phyloP scores from a whole-genome alignment of 2,888 invertebrate genomes.

The Uloborus plumipes region DNA sequence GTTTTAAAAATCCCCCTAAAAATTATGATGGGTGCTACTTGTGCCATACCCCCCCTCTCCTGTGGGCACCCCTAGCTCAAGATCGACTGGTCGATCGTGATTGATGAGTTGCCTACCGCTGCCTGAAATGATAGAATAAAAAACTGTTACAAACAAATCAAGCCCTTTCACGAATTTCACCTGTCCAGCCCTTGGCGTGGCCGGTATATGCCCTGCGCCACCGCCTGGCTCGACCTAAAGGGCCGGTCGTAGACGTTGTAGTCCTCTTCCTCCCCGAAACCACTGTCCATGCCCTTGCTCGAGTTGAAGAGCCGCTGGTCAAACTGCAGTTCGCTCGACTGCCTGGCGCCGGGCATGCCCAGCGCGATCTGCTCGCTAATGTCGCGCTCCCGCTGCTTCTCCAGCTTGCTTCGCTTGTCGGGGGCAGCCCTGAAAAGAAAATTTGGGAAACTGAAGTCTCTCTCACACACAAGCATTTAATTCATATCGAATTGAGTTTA shows the following conservation, averaged over 20 bases:
- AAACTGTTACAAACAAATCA: no score
- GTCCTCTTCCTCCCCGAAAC: slow-evolving; percentile 96
- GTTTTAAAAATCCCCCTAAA: no score
- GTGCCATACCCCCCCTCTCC: no score
- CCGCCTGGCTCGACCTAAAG: slow-evolving; percentile 87
- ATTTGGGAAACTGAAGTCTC: no score
- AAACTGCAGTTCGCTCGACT: slow-evolving; percentile 85
- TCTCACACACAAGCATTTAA: no score
- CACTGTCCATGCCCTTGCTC: slow-evolving; percentile 88
- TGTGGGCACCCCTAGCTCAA: no score
- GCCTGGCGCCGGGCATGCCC: slow-evolving; percentile 88
- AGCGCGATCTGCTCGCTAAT: slow-evolving; percentile 98
- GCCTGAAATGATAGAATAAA: no score
- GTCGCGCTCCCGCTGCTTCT: slow-evolving; percentile 92
- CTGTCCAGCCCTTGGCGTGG: slow-evolving; percentile 84
- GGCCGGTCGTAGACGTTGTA: slow-evolving; percentile 99
- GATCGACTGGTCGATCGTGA: no score
- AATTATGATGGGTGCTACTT: no score
- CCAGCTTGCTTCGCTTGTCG: slow-evolving; percentile 88
- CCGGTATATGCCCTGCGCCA: slow-evolving; percentile 75
- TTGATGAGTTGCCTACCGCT: no score
- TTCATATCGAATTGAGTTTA: no score
- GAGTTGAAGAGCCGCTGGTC: slow-evolving; percentile 97
- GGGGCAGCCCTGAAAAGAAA: slow-evolving; percentile 82
- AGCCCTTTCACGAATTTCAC: no score